Conservation (phyloP, 2,113 vertebrate genomes). For the Sisor rabdophorus region DNA sequence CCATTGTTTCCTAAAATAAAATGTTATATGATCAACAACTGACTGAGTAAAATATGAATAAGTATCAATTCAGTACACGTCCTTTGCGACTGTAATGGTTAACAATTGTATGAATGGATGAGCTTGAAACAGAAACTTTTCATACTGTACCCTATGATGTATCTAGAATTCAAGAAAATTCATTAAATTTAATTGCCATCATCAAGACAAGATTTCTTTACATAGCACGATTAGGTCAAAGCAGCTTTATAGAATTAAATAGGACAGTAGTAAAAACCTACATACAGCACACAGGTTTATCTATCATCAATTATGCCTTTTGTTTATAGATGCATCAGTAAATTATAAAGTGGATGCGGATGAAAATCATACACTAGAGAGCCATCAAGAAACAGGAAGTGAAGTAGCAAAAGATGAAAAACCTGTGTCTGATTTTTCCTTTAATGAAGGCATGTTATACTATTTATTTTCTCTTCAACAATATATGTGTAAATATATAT, state of each 20-base stretch:
- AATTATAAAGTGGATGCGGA: conserved; percentile 32
- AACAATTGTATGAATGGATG: neutral
- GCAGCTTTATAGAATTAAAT: too few species aligned
- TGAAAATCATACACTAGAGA: conserved; percentile 28
- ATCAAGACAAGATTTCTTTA: neutral
- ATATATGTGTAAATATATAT: neutral
- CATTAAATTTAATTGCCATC: neutral
- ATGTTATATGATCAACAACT: neutral
- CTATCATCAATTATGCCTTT: neutral
- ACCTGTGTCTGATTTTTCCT: neutral
- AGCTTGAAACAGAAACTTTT: neutral
- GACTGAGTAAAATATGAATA: neutral
- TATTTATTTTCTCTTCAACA: neutral
- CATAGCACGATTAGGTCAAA: too few species aligned
- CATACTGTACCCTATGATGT: too few species aligned
- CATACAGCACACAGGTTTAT: too few species aligned
- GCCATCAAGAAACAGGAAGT: conserved; percentile 37
- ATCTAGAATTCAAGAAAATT: too few species aligned
- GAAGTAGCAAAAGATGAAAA: conserved; percentile 4
- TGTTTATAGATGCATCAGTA: neutral
- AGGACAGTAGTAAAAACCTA: too few species aligned
- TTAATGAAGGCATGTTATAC: conserved; percentile 16
- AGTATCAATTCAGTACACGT: neutral
- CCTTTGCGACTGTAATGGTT: too few species aligned
- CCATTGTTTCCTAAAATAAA: neutral